phyloP scores from a whole-genome alignment of 2,888 invertebrate species.

The Periphyllus acericola region DNA sequence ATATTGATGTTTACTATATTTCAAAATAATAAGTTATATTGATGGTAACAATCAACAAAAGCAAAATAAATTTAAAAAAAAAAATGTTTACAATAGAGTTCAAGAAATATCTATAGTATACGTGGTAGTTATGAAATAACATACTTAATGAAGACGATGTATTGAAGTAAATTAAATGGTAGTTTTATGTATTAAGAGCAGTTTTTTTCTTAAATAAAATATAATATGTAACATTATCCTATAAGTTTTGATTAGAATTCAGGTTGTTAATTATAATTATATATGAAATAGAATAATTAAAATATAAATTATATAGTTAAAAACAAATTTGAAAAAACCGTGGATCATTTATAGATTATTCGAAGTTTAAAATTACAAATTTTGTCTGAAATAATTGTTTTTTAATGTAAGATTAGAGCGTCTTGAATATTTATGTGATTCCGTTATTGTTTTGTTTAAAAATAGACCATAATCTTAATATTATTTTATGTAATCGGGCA shows the following conservation, averaged over 20 bases:
- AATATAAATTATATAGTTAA: too few relatives aligned
- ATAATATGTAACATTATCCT: not conserved
- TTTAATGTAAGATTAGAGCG: too few relatives aligned
- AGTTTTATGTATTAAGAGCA: too few relatives aligned
- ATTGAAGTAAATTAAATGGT: not conserved
- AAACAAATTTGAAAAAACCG: too few relatives aligned
- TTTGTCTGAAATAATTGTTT: too few relatives aligned
- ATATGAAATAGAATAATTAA: not conserved
- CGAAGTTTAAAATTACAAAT: too few relatives aligned
- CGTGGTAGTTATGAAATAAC: too few relatives aligned
- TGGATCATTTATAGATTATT: too few relatives aligned
- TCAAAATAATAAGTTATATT: not conserved
- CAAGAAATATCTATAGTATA: too few relatives aligned
- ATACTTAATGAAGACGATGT: not conserved
- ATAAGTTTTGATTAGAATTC: not conserved
- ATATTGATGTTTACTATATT: not conserved
- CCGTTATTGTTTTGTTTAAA: conserved; percentile 21
- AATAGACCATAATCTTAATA: not conserved
- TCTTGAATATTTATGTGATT: not conserved
- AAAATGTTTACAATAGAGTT: too few relatives aligned
- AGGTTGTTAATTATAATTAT: not conserved
- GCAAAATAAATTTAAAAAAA: not conserved
- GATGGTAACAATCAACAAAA: not conserved
- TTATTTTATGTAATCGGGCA: too few relatives aligned
- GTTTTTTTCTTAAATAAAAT: not conserved